Conservation (phyloP, 2,797 vertebrate genomes). For the Allobates femoralis region DNA sequence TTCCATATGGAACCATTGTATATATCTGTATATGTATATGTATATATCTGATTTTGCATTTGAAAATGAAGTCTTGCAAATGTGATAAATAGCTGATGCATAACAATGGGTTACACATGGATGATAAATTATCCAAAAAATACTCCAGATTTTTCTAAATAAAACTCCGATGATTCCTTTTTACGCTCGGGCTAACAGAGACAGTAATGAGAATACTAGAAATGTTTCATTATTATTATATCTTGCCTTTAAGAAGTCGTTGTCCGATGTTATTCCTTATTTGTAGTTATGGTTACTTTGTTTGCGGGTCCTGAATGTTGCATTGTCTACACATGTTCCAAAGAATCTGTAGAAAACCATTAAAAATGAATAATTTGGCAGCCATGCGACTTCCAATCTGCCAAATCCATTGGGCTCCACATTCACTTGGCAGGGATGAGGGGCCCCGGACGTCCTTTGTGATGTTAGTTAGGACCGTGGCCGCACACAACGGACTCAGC, state of each 20-base stretch:
- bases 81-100: too few species aligned
- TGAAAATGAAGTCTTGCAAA: too few species aligned
- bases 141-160: too few species aligned
- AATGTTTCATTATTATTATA: neutral
- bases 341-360: constrained; percentile 17
- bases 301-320: constrained; percentile 5
- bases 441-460: neutral
- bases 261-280: neutral
- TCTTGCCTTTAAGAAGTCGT: neutral
- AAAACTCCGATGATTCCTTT: too few species aligned
- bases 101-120: too few species aligned
- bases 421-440: neutral
- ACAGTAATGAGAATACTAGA: too few species aligned
- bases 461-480: neutral
- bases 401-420: constrained; percentile 39
- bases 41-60: too few species aligned
- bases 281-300: constrained; percentile 30
- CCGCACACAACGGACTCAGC: neutral
- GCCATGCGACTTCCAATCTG: neutral
- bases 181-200: too few species aligned
- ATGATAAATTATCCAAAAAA: too few species aligned
- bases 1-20: too few species aligned
- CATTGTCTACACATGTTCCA: constrained; percentile 30
- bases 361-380: constrained; percentile 40
- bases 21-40: too few species aligned